Evolutionary conservation across 2,797 vertebrate genomes (phyloP).

Genomic region (Morelia viridis): DNA sequence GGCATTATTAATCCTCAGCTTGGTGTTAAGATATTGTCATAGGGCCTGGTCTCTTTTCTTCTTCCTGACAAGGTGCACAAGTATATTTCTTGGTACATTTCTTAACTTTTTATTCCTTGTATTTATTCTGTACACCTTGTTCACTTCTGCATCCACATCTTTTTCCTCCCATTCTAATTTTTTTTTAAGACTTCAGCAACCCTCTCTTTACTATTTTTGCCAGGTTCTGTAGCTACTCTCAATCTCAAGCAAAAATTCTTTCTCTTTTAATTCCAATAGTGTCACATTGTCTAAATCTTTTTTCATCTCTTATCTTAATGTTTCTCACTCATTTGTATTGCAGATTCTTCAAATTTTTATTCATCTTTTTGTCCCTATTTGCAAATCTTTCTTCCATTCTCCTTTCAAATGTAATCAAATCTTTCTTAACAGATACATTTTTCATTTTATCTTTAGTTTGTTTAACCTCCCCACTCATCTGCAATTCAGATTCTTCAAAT

Average conservation of each 20-base stretch:
- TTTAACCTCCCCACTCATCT: no score
- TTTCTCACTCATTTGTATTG: not conserved
- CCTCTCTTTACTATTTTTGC: no score
- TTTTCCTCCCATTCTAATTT: not conserved
- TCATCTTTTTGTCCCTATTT: no score
- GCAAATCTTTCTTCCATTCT: no score
- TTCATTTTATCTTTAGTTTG: no score
- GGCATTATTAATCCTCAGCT: not conserved
- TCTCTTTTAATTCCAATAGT: not conserved
- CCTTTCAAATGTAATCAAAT: no score
- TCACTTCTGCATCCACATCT: not conserved
- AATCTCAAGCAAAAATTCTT: not conserved
- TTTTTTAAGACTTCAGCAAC: not conserved
- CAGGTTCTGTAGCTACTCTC: not conserved
- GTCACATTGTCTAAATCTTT: not conserved
- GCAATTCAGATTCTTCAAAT: no score
- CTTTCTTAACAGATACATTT: no score
- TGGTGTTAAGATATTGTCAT: not conserved
- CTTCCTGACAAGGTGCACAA: not conserved
- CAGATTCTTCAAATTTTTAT: no score
- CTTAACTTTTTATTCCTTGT: not conserved
- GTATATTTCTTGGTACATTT: not conserved
- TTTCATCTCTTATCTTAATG: not conserved
- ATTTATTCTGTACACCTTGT: not conserved
- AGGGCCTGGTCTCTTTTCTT: not conserved